Conservation (phyloP, 2,797 vertebrate species). For the Cephalopachus bancanus region DNA sequence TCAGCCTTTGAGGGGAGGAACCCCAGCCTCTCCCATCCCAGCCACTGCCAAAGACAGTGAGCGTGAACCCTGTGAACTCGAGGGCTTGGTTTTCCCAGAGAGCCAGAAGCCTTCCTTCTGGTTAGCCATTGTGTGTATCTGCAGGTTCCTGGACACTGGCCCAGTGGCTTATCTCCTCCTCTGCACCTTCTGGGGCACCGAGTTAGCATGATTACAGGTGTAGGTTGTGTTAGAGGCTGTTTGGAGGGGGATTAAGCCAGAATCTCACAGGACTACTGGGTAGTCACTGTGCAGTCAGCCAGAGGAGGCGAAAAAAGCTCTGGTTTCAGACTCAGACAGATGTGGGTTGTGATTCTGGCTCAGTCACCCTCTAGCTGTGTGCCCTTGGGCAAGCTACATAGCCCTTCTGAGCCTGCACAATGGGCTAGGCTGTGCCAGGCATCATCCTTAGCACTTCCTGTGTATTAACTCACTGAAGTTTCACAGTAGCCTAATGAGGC, state of each 20-base stretch:
- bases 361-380: background rate
- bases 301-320: background rate
- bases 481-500: background rate
- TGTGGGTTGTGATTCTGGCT: background rate
- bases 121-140: background rate
- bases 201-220: constrained; percentile 64
- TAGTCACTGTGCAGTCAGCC: constrained; percentile 15
- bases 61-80: background rate
- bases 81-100: constrained; percentile 5
- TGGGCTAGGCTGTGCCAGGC: background rate
- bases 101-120: background rate
- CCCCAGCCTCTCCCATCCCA: background rate
- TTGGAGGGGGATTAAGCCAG: constrained; percentile 58
- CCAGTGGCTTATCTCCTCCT: constrained; percentile 46
- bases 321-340: constrained; percentile 49
- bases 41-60: background rate
- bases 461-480: background rate
- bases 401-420: background rate
- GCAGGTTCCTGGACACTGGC: constrained; percentile 1
- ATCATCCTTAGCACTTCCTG: background rate
- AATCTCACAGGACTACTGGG: constrained; percentile 44
- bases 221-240: constrained; percentile 58
- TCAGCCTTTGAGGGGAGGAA: background rate
- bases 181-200: constrained; percentile 8
- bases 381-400: background rate